Evolutionary conservation across 1,140 invertebrate genomes (phyloP), one percentile per base, ranked within the genome.

Genomic region (Heliothis virescens): DNA sequence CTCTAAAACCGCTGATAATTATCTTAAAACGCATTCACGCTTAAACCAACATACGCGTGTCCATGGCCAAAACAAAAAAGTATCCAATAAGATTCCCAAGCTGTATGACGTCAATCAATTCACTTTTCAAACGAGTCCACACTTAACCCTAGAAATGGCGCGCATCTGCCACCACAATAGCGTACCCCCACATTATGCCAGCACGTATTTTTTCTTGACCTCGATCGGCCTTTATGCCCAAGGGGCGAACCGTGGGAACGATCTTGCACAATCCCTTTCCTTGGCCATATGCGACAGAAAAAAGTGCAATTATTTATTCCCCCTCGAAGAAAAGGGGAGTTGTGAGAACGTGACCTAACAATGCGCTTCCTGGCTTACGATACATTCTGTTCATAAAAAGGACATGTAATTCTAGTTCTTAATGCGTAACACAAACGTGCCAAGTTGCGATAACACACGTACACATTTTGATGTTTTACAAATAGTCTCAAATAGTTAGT

Each of bases 231-330:
- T 91, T 92, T 91, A 88, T 93, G 87, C 88, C 89, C 86, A 85
- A 86, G 90, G 91, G 92, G 92, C 90, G 87, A 92, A 93, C 88
- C 93, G 93, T 94, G 93, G 93, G 93, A 94, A 93, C 89, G 89
- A 87, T 92, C 87, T 92, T 91, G 91, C 89, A 88, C 90, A 92
- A 94, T 91, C 88, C 90, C 89, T 89, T 92, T 93, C 92, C 92
- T 94, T 92, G 90, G 93, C 92, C 92, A 94, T 94, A 93, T 94
- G 93, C 89, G 92, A 92, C 91, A 93, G 92, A 94, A 94, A 94
- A 94, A 94, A 94, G 91, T 94, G 91, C 93, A 94, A 94, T 94
- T 93, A 93, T 94, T 94, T 94, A 93, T 94, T 92, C 91, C 91
- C 92, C 91, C 90, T 91, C 89, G 86, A 92, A 93, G 91, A 94